Conservation (phyloP, 1,140 invertebrate species). For the Drosophila rhopaloa region DNA sequence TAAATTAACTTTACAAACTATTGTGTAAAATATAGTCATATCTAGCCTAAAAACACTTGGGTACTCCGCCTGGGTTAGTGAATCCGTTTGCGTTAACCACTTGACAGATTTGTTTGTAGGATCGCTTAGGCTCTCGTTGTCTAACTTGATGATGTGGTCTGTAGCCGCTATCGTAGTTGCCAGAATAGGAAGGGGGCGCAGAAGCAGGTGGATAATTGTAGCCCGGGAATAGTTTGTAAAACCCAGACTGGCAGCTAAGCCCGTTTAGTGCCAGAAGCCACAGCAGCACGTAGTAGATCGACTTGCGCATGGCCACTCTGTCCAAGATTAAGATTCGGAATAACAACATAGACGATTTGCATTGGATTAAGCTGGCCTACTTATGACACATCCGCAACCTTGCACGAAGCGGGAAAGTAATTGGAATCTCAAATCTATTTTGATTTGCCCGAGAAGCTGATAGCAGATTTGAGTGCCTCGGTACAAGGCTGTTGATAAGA, state of each 20-base stretch:
- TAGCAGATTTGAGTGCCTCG: constrained; percentile 22
- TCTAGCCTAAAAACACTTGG: constrained; percentile 35
- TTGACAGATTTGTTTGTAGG: constrained; percentile 74
- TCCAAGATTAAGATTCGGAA: constrained; percentile 15
- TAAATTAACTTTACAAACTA: too few species aligned
- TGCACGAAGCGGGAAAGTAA: constrained; percentile 15
- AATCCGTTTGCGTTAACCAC: constrained; percentile 74
- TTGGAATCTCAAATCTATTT: constrained; percentile 4
- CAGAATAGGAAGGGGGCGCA: constrained; percentile 1
- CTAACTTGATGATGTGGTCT: constrained; percentile 5
- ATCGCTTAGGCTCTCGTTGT: constrained; percentile 28
- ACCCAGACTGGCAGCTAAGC: neutral
- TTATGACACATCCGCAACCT: constrained; percentile 48
- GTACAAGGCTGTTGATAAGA: neutral
- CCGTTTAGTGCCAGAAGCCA: constrained; percentile 5
- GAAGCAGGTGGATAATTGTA: constrained; percentile 18
- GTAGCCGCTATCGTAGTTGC: constrained; percentile 11
- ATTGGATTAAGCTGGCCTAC: constrained; percentile 27
- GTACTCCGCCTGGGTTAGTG: constrained; percentile 62
- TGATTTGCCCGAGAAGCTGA: constrained; percentile 44
- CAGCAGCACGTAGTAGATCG: constrained; percentile 11
- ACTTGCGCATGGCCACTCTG: constrained; percentile 28
- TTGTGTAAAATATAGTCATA: too few species aligned
- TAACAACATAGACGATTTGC: constrained; percentile 13
- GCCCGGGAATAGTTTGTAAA: constrained; percentile 33